phyloP scores from a whole-genome alignment of 2,797 vertebrate genomes.

The Phoxinus dragarum region DNA sequence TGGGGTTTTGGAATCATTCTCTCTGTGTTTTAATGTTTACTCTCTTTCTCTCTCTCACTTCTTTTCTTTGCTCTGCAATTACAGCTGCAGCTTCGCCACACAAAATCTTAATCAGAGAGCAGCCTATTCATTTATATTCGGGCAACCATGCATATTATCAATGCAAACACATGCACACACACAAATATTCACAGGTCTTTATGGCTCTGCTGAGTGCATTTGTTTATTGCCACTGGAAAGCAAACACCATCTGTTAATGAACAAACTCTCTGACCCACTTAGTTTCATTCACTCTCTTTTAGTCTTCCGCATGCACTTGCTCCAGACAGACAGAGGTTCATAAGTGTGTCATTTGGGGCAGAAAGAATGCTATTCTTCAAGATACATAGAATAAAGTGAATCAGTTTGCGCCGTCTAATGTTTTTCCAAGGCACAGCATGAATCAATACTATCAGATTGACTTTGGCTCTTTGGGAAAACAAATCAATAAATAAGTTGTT shows the following conservation, averaged over 20 bases:
- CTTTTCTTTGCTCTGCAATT: conserved; percentile 35
- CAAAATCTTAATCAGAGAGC: conserved; percentile 47
- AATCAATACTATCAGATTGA: conserved; percentile 54
- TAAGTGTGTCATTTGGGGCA: conserved; percentile 31
- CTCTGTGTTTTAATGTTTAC: conserved; percentile 39
- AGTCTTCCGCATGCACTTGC: conserved; percentile 25
- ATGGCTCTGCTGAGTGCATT: conserved; percentile 67
- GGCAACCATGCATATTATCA: conserved; percentile 53
- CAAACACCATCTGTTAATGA: conserved; percentile 73
- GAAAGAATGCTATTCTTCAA: conserved; percentile 34
- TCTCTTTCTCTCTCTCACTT: conserved; percentile 8
- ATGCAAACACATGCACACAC: conserved; percentile 52
- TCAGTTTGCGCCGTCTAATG: conserved; percentile 39
- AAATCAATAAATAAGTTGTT: conserved; percentile 55
- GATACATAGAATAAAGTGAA: conserved; percentile 23
- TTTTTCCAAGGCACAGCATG: conserved; percentile 45
- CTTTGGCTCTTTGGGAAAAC: conserved; percentile 52
- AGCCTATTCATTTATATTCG: conserved; percentile 54
- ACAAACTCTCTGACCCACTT: conserved; percentile 73
- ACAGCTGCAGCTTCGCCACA: conserved; percentile 34
- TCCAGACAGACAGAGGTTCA: conserved; percentile 30
- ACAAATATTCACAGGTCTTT: conserved; percentile 57
- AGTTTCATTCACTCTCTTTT: conserved; percentile 39
- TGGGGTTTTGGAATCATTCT: conserved; percentile 42
- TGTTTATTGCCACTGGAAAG: conserved; percentile 71